Conservation (phyloP, 1,140 invertebrate genomes). For the Drosophila athabasca region DNA sequence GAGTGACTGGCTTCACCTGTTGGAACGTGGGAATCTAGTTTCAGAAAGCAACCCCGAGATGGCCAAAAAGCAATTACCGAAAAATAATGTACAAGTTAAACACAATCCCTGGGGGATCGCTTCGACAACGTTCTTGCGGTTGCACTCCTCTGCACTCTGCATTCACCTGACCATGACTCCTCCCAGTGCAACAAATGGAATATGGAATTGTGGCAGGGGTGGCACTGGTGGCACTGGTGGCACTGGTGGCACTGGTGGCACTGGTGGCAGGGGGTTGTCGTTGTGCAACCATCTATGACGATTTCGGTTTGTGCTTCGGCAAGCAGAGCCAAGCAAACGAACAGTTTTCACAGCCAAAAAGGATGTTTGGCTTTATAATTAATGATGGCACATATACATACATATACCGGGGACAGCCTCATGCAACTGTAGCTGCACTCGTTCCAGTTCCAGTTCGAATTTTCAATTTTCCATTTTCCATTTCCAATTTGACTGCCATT, state of each 20-base stretch:
- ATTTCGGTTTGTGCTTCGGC: slow-evolving; percentile 21
- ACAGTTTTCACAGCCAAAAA: slow-evolving; percentile 20
- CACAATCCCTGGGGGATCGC: slow-evolving; percentile 6
- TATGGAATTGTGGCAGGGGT: neutral
- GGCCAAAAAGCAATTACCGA: slow-evolving; percentile 62
- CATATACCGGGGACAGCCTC: neutral
- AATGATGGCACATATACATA: slow-evolving; percentile 10
- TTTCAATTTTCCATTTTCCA: slow-evolving; percentile 51
- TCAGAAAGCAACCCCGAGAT: slow-evolving; percentile 27
- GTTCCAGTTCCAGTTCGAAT: slow-evolving; percentile 34
- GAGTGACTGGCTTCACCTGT: slow-evolving; percentile 54
- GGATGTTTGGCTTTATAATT: slow-evolving; percentile 42
- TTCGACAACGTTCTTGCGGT: slow-evolving; percentile 21
- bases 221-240: neutral
- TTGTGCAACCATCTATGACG: slow-evolving; percentile 58
- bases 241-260: neutral
- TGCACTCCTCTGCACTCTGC: slow-evolving; percentile 3
- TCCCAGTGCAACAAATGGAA: slow-evolving; percentile 9
- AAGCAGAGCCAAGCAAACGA: neutral
- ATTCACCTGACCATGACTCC: slow-evolving; percentile 62
- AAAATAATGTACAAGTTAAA: slow-evolving; percentile 18
- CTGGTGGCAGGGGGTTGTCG: too few species aligned
- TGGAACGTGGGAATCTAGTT: slow-evolving; percentile 71
- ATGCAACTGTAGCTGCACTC: neutral
- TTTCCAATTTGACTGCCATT: slow-evolving; percentile 56